Base-by-base conservation (phyloP, 2,797 vertebrate genomes). In the Catharus ustulatus region DNA sequence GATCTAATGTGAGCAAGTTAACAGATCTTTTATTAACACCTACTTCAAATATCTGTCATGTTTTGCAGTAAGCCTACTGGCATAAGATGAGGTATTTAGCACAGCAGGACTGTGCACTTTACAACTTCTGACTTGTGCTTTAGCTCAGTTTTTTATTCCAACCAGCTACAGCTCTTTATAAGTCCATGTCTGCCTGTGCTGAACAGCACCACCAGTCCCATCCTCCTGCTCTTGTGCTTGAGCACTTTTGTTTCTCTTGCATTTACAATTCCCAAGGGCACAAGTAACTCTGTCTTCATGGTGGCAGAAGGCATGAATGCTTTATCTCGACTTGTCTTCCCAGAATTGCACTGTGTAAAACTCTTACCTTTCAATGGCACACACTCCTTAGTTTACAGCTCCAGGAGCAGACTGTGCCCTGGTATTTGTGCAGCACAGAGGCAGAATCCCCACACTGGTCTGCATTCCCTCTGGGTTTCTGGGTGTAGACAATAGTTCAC, bases 51-150 rank as follows among this genome's bases (percentile, higher is more conserved):
- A 34, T 22, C 34, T 74, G 45, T 29, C 9, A 8, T 59, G n/a
- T 42, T 84, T 57, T 81, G 62, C 87, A 92, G 48, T 38, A 81
- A 89, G 26, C 29, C 57, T 69, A 2, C 29, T 84, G n/a, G 67
- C 43, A 58, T 55, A n/a, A 1, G 2, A 24, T 40, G 64, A 81
- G 29, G 43, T 68, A 40, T 62, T 95, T 93, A 86, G 78, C 67
- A 61, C 49, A 64, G 81, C 30, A 84, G 59, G 30, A 38, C 68
- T 48, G 29, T 89, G 83, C 21, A 24, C 52, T 94, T 89, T 92
- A 89, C 16, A 63, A n/a, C 36, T 80, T 82, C 62, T 89, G 48
- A 63, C 38, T 83, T 42, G 36, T 51, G 10, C 49, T 63, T 74
- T 49, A 32, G 11, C n/a, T 55, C 29, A 8, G 6, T 8, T 46